Evolutionary conservation across 2,888 invertebrate species (phyloP), one percentile per base, ranked within the genome.

Genomic region (Pheosia gnoma): DNA sequence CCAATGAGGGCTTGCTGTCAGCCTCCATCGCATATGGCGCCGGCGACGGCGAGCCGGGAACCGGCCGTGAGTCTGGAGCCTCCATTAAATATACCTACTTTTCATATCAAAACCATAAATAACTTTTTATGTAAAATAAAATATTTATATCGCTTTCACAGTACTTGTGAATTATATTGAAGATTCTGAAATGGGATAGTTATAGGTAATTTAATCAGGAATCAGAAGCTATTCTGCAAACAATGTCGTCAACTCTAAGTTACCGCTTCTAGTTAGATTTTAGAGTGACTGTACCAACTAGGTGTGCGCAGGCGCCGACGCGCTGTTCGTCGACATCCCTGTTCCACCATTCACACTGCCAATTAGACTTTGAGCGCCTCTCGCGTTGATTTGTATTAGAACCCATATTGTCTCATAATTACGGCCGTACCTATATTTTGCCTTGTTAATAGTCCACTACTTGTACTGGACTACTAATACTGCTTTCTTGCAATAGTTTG

Each of bases 1-100:
- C 79, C 77, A 89, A 89, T 88, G 84, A 86, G 86, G 74, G 80
- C 74, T 71, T 64, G 60, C 63, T 62, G 61, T 65, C 73, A 71
- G 76, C 69, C 72, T 80, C 78, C 71, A 79, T 77, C 78, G 79
- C 81, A 83, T 82, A 80, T 66, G 77, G 72, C 73, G 79, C 79
- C 77, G 77, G 66, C 70, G 72, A 61, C 71, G 67, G 66, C 71
- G 68, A 54, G 62, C 61, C 64, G 66, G 72, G 63, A 63, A 65
- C 65, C 66, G 65, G 63, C 5, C 25, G 0, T 4, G 11, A 11
- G 47, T 47, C 47, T 47, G n/a, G 9, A 47, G n/a, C 9, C 43
- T 9, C 43, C 4, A 43, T 3, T 8, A 43, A 43, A 43, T 43
- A 10, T 43, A 43, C 9, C 43, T 43, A 25, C 25, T 25, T 25